These are phyloP conservation scores for Agrochola circellaris DNA, from an alignment of 2,888 invertebrate genomes.

Conservation along the genomic window DNA sequence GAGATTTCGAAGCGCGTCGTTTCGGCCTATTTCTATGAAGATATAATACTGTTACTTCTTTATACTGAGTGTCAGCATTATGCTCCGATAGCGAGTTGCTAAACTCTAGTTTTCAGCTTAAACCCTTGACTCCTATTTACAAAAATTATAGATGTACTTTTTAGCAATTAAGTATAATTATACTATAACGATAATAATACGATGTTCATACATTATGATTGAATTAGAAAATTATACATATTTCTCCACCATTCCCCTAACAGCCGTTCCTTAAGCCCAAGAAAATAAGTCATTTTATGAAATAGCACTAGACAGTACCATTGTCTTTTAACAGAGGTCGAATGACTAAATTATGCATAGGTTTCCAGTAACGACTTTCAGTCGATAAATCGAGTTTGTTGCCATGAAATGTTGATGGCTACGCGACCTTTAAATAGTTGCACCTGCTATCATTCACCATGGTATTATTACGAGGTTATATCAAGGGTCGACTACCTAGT, in stretches of 20 bases:
- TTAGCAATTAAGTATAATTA: too few species aligned
- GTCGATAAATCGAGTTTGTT: slow-evolving; percentile 39
- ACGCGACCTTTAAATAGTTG: slow-evolving; percentile 38
- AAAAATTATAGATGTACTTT: too few species aligned
- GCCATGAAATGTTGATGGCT: slow-evolving; percentile 17
- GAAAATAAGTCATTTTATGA: background rate
- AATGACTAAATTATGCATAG: slow-evolving; percentile 31
- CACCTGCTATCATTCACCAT: slow-evolving; percentile 32
- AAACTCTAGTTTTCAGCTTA: too few species aligned
- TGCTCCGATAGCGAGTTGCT: too few species aligned
- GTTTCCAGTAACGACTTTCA: background rate
- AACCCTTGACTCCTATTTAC: too few species aligned
- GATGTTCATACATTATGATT: too few species aligned
- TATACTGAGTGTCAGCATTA: too few species aligned
- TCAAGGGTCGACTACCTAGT: background rate
- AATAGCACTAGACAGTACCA: background rate
- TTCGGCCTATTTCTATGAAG: too few species aligned
- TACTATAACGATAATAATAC: too few species aligned
- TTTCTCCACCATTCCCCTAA: too few species aligned
- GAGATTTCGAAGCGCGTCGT: too few species aligned
- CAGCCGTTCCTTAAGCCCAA: background rate
- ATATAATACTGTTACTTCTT: too few species aligned
- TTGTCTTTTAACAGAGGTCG: slow-evolving; percentile 14
- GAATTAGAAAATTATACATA: background rate
- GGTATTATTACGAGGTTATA: background rate